phyloP scores from a whole-genome alignment of 2,888 invertebrate genomes.

The Lingula anatina region DNA sequence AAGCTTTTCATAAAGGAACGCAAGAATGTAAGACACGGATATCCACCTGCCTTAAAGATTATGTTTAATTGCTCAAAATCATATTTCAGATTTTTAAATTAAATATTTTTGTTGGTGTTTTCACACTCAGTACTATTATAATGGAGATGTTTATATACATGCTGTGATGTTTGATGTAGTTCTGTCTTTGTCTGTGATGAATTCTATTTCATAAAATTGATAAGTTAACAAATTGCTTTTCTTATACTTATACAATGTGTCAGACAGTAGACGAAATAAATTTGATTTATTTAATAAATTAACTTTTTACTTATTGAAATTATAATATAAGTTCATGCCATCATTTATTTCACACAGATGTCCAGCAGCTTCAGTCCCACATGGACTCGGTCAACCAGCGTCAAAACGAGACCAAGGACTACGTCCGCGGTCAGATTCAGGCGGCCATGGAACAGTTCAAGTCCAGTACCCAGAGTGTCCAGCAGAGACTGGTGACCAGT shows the following conservation, averaged over 20 bases:
- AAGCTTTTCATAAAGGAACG: conserved; percentile 80
- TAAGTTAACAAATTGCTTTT: no score
- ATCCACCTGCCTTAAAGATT: neutral
- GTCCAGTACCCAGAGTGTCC: conserved; percentile 24
- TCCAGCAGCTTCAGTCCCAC: conserved; percentile 38
- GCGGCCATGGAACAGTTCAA: conserved; percentile 31
- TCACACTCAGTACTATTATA: conserved; percentile 5
- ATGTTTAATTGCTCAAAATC: neutral
- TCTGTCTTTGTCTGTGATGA: no score
- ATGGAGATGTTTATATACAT: no score
- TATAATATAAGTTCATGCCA: no score
- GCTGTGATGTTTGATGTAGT: no score
- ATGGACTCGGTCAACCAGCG: conserved; percentile 32
- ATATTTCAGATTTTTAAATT: neutral
- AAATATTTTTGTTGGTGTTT: neutral
- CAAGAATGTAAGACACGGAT: conserved; percentile 72
- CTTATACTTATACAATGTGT: no score
- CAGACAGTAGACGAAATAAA: no score
- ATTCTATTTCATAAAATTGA: no score
- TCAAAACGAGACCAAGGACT: conserved; percentile 35
- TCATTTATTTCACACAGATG: no score
- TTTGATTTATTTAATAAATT: no score
- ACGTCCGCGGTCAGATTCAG: conserved; percentile 32
- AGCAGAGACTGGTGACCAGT: conserved; percentile 22
- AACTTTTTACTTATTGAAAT: no score